Evolutionary conservation across 2,113 vertebrate species (phyloP).

Genomic region (Atractosteus spatula): DNA sequence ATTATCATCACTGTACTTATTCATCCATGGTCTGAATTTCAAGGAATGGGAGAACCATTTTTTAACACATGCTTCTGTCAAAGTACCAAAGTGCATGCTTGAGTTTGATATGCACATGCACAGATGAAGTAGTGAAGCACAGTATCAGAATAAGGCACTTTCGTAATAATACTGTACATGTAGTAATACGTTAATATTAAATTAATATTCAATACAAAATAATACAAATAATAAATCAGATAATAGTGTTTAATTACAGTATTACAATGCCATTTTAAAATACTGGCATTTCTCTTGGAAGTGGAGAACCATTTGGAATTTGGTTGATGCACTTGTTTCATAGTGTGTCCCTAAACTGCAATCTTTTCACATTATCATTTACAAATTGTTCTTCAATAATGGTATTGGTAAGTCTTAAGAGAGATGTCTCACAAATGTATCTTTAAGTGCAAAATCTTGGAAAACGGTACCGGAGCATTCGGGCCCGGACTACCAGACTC

Average conservation of each 20-base stretch:
- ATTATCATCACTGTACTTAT: not conserved
- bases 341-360: not conserved
- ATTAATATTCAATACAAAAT: too few species aligned
- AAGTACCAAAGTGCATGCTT: not conserved
- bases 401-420: not conserved
- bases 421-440: not conserved
- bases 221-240: too few species aligned
- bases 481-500: too few species aligned
- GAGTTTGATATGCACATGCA: not conserved
- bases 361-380: not conserved
- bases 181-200: too few species aligned
- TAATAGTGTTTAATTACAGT: too few species aligned
- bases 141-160: too few species aligned
- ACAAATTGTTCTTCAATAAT: not conserved
- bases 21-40: not conserved
- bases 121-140: not conserved
- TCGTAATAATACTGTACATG: too few species aligned
- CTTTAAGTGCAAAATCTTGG: constrained; percentile 6
- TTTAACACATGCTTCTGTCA: not conserved
- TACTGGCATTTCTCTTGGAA: not conserved
- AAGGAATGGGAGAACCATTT: not conserved
- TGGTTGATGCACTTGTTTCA: too few species aligned
- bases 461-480: too few species aligned
- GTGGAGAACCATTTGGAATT: not conserved
- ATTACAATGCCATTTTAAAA: too few species aligned